phyloP scores from a whole-genome alignment of 2,888 invertebrate species.

The Drosophila kuntzei region DNA sequence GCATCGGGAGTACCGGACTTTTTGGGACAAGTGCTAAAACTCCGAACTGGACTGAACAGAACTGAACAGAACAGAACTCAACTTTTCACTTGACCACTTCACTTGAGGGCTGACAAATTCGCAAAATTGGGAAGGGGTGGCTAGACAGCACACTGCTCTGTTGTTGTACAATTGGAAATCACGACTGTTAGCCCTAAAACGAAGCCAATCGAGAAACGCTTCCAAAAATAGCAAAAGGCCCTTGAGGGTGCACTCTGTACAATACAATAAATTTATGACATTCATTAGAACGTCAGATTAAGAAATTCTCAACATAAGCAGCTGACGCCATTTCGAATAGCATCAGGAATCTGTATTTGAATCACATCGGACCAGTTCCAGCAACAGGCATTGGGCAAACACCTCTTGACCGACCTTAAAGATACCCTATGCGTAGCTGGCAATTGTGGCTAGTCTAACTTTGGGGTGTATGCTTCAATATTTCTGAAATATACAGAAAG shows the following conservation, averaged over 20 bases:
- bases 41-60: slow-evolving; percentile 63
- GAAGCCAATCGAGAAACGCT: slow-evolving; percentile 81
- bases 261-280: slow-evolving; percentile 84
- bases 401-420: too few relatives aligned
- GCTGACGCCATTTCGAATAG: slow-evolving; percentile 75
- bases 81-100: slow-evolving; percentile 84
- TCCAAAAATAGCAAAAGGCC: slow-evolving; percentile 14
- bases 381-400: slow-evolving; percentile 29
- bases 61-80: slow-evolving; percentile 58
- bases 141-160: slow-evolving; percentile 20
- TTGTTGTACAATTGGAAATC: slow-evolving; percentile 70
- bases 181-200: slow-evolving; percentile 68
- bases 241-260: slow-evolving; percentile 57
- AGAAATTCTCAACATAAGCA: slow-evolving; percentile 81
- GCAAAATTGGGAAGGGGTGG: neutral
- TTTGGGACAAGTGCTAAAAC: slow-evolving; percentile 67
- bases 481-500: neutral
- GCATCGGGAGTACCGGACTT: slow-evolving; percentile 7
- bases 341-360: neutral
- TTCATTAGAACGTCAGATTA: slow-evolving; percentile 85
- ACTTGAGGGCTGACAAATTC: slow-evolving; percentile 41
- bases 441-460: neutral
- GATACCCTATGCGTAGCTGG: slow-evolving; percentile 1
- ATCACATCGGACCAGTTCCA: slow-evolving; percentile 5
- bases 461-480: neutral